Conservation (phyloP, 1,140 invertebrate genomes). For the Psix sp. region DNA sequence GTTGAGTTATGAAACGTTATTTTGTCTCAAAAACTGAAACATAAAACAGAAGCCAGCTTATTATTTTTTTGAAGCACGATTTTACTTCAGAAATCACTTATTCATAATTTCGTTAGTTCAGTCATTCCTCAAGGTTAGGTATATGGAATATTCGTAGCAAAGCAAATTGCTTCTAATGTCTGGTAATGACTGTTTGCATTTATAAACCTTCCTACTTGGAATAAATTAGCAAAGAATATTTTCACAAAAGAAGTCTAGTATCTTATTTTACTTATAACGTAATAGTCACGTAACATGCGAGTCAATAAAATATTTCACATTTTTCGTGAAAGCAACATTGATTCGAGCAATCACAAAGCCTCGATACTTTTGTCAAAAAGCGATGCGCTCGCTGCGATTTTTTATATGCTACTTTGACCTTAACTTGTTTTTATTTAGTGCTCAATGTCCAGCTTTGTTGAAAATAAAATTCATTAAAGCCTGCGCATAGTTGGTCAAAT, state of each 20-base stretch:
- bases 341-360: too few relatives aligned
- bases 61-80: too few relatives aligned
- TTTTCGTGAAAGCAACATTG: too few relatives aligned
- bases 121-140: conserved; percentile 11
- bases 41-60: conserved; percentile 15
- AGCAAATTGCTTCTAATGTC: conserved; percentile 2
- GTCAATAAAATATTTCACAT: background rate
- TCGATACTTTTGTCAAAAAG: too few relatives aligned
- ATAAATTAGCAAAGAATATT: background rate
- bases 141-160: conserved; percentile 6
- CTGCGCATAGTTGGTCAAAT: too few relatives aligned
- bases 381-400: too few relatives aligned
- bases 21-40: too few relatives aligned
- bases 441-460: too few relatives aligned
- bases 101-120: conserved; percentile 22
- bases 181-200: conserved; percentile 7
- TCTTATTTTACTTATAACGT: background rate
- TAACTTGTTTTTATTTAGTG: too few relatives aligned
- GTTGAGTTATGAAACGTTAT: too few relatives aligned
- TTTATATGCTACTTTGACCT: too few relatives aligned
- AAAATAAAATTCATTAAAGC: too few relatives aligned
- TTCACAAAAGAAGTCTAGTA: background rate
- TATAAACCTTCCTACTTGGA: background rate
- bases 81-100: conserved; percentile 8
- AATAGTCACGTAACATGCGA: background rate